These are phyloP conservation scores for Tachyglossus aculeatus DNA, from an alignment of 2,797 vertebrate species.

Conservation along the genomic window DNA sequence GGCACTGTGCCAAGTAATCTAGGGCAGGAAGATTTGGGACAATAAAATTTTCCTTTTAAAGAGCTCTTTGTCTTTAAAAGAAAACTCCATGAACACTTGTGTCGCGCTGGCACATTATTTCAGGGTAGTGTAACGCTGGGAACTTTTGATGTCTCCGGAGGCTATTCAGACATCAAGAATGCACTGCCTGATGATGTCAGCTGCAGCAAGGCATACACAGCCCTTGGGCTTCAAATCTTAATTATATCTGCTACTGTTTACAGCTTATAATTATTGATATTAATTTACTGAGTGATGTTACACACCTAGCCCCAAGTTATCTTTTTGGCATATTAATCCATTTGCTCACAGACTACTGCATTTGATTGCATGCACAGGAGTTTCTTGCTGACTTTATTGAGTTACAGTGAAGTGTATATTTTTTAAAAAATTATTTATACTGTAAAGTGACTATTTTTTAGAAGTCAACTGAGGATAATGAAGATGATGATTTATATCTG, in stretches of 20 bases:
- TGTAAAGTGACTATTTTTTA: constrained; percentile 15
- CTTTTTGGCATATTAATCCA: constrained; percentile 53
- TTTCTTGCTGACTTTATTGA: constrained; percentile 40
- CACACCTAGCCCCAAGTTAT: constrained; percentile 57
- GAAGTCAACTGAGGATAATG: constrained; percentile 6
- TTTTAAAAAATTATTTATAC: neutral
- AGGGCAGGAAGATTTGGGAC: neutral
- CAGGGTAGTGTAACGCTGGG: neutral
- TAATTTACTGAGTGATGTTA: constrained; percentile 68
- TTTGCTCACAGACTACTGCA: constrained; percentile 14
- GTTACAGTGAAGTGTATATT: constrained; percentile 5
- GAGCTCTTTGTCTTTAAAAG: neutral
- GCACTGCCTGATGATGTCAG: constrained; percentile 30
- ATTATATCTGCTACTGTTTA: constrained; percentile 70
- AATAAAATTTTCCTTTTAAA: neutral
- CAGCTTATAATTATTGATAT: constrained; percentile 68
- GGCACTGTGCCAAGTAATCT: neutral
- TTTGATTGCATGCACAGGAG: constrained; percentile 20
- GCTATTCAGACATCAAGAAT: constrained; percentile 44
- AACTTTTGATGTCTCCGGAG: constrained; percentile 33
- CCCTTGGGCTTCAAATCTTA: constrained; percentile 65
- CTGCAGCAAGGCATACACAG: constrained; percentile 35
- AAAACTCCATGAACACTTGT: neutral
- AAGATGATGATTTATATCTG: constrained; percentile 27
- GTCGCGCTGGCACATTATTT: constrained; percentile 9